Conservation (phyloP, 1,140 invertebrate genomes). For the Hestina assimilis region DNA sequence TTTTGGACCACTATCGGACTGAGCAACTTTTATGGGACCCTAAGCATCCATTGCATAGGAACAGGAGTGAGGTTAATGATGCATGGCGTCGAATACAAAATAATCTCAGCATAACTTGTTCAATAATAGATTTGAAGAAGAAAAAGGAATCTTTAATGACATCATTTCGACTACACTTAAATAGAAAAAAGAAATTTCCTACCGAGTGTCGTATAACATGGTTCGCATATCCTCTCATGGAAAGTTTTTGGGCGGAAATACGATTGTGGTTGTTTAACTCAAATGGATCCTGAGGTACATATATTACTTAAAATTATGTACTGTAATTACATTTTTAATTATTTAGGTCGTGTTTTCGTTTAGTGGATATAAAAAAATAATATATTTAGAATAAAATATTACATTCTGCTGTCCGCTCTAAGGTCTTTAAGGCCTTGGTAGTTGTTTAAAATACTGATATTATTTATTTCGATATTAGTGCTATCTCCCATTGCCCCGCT, state of each 20-base stretch:
- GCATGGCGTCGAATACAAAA: slow-evolving; percentile 52
- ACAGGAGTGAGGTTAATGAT: slow-evolving; percentile 32
- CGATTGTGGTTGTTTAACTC: slow-evolving; percentile 52
- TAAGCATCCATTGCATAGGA: slow-evolving; percentile 38
- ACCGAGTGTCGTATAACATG: slow-evolving; percentile 50
- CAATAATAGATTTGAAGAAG: slow-evolving; percentile 55
- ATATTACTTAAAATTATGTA: not conserved
- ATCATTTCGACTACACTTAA: slow-evolving; percentile 55
- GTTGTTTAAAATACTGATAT: too few species aligned
- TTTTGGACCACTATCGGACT: slow-evolving; percentile 44
- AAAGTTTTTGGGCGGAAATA: slow-evolving; percentile 64
- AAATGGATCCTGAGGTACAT: slow-evolving; percentile 24
- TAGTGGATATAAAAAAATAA: too few species aligned
- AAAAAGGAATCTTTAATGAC: slow-evolving; percentile 69
- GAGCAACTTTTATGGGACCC: slow-evolving; percentile 50
- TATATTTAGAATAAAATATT: too few species aligned
- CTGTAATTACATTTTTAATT: too few species aligned
- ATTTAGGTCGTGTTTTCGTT: too few species aligned
- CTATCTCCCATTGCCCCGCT: too few species aligned
- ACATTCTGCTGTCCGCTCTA: too few species aligned
- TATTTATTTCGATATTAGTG: too few species aligned
- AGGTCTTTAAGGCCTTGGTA: too few species aligned
- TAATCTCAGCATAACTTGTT: slow-evolving; percentile 50
- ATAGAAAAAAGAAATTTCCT: slow-evolving; percentile 49
- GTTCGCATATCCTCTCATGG: slow-evolving; percentile 61